Evolutionary conservation across 2,113 vertebrate species (phyloP), one percentile per base, ranked within the genome.

Genomic region (Chunga burmeisteri): DNA sequence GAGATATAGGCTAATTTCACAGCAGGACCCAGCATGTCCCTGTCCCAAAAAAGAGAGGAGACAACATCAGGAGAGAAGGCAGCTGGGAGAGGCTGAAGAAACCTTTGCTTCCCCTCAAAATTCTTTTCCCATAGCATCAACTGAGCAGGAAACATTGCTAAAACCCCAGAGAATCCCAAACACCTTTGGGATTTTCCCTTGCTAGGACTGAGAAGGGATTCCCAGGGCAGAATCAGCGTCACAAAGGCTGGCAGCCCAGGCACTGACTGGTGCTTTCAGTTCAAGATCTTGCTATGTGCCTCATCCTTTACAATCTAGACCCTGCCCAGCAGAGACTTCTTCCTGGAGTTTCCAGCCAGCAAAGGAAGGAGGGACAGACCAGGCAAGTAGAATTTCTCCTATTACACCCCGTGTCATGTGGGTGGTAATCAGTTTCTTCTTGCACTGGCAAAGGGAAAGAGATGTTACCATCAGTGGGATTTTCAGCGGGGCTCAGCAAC

Each of bases 61-160:
- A 44, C 12, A 70, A 12, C 23, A 53, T 6, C 59, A 85, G 58
- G 38, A 62, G n/a, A 85, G 19, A 32, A 70, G 44, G 42, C 30
- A 67, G 25, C 34, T 81, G 47, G 29, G 26, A 13, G 1, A 32
- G 15, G 34, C 36, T 90, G 61, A 32, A 65, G 26, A 66, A 88
- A 40, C 29, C 11, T 16, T 65, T n/a, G 23, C 32, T 71, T 89
- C 79, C 79, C 23, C 18, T 27, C 27, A 10, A 17, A 3, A 4
- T 25, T 30, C 85, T 78, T 52, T 42, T 20, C 8, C 5, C 59
- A 6, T 34, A n/a, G 15, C 0, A 0, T 78, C 73, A 92, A 1
- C 36, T n/a, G 50, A 74, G 36, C 34, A 70, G 34, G 30, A 93
- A 71, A 42, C 10, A 12, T 42, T 52, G 20, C 4, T 11, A 67